Conservation (phyloP, 2,797 vertebrate genomes). For the Euphonia xanthogaster region DNA sequence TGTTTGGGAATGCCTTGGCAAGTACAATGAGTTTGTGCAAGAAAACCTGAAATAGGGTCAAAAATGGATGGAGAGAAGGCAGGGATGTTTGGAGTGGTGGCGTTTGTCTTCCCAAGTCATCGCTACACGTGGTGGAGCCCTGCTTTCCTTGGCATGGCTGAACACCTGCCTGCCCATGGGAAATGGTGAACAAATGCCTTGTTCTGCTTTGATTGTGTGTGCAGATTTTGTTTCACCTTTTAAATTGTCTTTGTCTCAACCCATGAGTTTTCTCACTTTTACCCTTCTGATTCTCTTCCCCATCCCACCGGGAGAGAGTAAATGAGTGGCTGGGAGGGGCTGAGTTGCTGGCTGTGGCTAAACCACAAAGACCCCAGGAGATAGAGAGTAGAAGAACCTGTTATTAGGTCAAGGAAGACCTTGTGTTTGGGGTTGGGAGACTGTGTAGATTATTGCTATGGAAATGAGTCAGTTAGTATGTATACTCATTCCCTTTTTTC, state of each 20-base stretch:
- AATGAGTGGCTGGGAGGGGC: neutral
- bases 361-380: neutral
- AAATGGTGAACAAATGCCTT: neutral
- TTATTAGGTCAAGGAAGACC: neutral
- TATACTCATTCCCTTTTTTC: neutral
- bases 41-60: neutral
- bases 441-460: neutral
- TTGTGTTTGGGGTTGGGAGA: neutral
- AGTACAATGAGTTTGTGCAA: neutral
- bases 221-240: neutral
- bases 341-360: neutral
- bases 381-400: neutral
- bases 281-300: accelerated
- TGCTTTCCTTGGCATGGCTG: neutral
- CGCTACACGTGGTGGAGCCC: accelerated
- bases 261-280: neutral
- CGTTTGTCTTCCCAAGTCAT: neutral
- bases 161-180: neutral
- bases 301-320: too few species aligned
- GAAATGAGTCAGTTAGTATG: neutral
- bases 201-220: neutral
- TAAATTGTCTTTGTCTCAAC: neutral
- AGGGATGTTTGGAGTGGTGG: accelerated
- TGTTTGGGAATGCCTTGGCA: neutral
- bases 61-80: neutral